A percentile compares a stretch with the other conserved stretches of the same genome.
Evolutionary conservation across 2,113 vertebrate genomes (phyloP).

Genomic region (Chunga burmeisteri): DNA sequence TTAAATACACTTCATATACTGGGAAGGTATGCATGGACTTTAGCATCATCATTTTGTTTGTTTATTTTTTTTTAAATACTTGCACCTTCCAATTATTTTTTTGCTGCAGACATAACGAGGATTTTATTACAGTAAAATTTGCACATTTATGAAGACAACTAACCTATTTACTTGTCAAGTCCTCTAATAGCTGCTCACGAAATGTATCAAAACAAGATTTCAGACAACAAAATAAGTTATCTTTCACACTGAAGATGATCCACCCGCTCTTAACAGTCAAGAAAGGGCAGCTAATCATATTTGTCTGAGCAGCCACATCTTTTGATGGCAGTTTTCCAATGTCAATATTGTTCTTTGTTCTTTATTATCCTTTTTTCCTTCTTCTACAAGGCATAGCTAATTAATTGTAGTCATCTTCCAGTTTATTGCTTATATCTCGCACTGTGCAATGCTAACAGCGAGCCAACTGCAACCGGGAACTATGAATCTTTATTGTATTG

Average conservation of each 20-base stretch:
- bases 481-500: background rate
- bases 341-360: background rate
- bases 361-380: background rate
- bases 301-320: background rate
- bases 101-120: background rate
- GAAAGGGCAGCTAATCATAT: background rate
- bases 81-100: background rate
- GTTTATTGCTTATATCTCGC: background rate
- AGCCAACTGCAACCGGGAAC: background rate
- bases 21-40: background rate
- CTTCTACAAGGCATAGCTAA: background rate
- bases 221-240: background rate
- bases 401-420: background rate
- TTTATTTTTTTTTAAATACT: background rate
- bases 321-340: background rate
- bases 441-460: background rate
- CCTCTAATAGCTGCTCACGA: background rate
- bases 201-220: background rate
- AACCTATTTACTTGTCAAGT: background rate
- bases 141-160: background rate
- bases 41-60: background rate
- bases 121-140: background rate
- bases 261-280: background rate
- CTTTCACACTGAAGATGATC: background rate
- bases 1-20: background rate